These are phyloP conservation scores for Amiota communis DNA, from an alignment of 2,888 invertebrate genomes.

Conservation along the genomic window DNA sequence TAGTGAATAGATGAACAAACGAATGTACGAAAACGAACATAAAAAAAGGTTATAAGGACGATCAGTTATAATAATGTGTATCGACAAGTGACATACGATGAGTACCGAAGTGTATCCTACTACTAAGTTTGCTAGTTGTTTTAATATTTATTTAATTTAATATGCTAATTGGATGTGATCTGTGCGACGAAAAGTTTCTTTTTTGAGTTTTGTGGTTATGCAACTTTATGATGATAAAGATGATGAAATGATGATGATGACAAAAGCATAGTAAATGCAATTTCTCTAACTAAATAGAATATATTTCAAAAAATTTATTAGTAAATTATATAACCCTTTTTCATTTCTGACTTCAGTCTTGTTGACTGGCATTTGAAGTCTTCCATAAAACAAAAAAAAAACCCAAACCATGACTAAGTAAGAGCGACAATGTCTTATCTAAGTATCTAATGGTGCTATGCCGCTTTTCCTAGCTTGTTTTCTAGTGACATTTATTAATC, in stretches of 20 bases:
- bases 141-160: slow-evolving; percentile 71
- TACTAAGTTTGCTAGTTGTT: slow-evolving; percentile 56
- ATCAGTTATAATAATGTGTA: background rate
- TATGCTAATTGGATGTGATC: slow-evolving; percentile 70
- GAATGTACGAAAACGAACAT: background rate
- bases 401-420: no score
- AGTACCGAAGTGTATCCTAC: background rate
- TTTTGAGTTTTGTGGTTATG: slow-evolving; percentile 29
- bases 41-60: background rate
- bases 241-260: no score
- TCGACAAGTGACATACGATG: background rate
- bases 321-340: slow-evolving; percentile 48
- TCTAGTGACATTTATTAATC: slow-evolving; percentile 61
- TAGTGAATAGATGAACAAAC: slow-evolving; percentile 15
- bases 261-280: no score
- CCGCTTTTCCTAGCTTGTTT: background rate
- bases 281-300: background rate
- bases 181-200: slow-evolving; percentile 33
- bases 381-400: no score
- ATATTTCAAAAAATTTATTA: slow-evolving; percentile 46
- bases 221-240: slow-evolving; percentile 38
- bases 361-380: no score
- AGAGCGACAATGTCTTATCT: background rate
- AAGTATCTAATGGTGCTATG: background rate
- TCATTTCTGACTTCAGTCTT: slow-evolving; percentile 47